Percentiles rank a stretch among this genome's conserved stretches.
Evolutionary conservation across 1,140 invertebrate genomes (phyloP).

Genomic region (Lepidurus apus): DNA sequence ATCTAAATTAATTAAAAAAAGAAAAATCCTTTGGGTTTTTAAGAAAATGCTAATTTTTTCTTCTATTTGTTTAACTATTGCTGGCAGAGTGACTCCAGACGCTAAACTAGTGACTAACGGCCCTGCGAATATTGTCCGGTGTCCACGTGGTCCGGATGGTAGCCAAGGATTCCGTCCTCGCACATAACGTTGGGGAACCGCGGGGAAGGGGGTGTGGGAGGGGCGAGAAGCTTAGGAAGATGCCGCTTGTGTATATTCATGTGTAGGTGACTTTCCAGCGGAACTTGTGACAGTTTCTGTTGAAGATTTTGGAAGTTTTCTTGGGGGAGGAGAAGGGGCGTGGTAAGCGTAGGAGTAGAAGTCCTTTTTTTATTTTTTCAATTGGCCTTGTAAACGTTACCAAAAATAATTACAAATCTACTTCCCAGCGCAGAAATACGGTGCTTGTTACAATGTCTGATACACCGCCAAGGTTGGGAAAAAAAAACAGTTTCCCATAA

Average conservation of each 20-base stretch:
- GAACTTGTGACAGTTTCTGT: background rate
- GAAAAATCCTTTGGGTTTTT: background rate
- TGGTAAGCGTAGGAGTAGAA: too few species aligned
- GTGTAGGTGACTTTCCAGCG: background rate
- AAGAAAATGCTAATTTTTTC: background rate
- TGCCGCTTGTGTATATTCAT: background rate
- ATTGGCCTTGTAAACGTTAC: too few species aligned
- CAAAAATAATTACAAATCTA: too few species aligned
- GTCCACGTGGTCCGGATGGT: background rate
- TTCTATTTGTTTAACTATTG: background rate
- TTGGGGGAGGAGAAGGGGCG: too few species aligned
- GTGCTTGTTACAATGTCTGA: too few species aligned
- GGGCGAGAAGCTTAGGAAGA: background rate
- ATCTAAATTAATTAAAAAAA: too few species aligned
- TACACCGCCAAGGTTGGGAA: too few species aligned
- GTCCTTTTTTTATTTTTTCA: too few species aligned
- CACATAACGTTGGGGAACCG: background rate
- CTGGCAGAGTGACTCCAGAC: background rate
- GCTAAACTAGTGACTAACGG: background rate
- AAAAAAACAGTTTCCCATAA: too few species aligned
- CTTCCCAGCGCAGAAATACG: too few species aligned
- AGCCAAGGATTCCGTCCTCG: constrained; percentile 10
- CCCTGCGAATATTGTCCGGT: background rate
- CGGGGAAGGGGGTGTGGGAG: background rate
- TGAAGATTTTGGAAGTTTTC: too few species aligned